Percentiles rank a stretch among this genome's conserved stretches.
phyloP scores from a whole-genome alignment of 53 echinoderm and acorn worm species.

The Actinopyga echinites region DNA sequence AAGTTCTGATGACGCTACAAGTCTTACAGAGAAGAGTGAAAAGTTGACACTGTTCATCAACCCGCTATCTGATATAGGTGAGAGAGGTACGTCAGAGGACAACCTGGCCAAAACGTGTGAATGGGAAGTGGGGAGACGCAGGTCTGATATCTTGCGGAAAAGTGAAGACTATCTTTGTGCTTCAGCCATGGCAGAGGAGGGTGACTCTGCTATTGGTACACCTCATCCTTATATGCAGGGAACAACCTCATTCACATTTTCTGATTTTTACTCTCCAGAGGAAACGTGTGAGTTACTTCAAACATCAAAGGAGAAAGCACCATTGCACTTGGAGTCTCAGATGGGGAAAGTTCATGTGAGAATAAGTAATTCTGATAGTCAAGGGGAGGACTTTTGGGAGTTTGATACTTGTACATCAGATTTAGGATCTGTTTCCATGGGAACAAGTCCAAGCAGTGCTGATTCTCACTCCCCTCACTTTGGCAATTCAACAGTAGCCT shows the following conservation, averaged over 20 bases:
- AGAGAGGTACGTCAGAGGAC: conserved; percentile 6
- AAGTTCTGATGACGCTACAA: not conserved
- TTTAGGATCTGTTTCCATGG: conserved; percentile 12
- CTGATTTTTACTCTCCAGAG: conserved; percentile 5
- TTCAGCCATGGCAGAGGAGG: conserved; percentile 36
- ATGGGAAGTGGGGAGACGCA: conserved; percentile 1
- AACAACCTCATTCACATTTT: conserved; percentile 21
- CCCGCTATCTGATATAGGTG: conserved; percentile 37
- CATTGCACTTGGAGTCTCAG: not conserved
- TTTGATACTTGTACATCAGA: conserved; percentile 37
- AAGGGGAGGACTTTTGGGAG: conserved; percentile 46
- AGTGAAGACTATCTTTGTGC: not conserved
- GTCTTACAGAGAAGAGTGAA: conserved; percentile 8
- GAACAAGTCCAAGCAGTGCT: conserved; percentile 14
- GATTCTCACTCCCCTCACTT: conserved; percentile 21
- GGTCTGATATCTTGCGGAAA: not conserved
- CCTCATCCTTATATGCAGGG: conserved; percentile 1
- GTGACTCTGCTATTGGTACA: conserved; percentile 25
- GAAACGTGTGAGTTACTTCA: conserved; percentile 5
- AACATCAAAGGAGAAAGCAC: not conserved
- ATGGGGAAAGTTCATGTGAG: conserved; percentile 19
- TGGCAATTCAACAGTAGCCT: not conserved
- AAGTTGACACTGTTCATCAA: conserved; percentile 43
- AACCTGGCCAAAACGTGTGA: conserved; percentile 7
- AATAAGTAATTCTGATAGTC: conserved; percentile 29